A percentile compares a stretch with the other conserved stretches of the same genome.
These are phyloP conservation scores for Oasisia sp. DNA, from an alignment of 2,888 invertebrate genomes.

Conservation along the genomic window DNA sequence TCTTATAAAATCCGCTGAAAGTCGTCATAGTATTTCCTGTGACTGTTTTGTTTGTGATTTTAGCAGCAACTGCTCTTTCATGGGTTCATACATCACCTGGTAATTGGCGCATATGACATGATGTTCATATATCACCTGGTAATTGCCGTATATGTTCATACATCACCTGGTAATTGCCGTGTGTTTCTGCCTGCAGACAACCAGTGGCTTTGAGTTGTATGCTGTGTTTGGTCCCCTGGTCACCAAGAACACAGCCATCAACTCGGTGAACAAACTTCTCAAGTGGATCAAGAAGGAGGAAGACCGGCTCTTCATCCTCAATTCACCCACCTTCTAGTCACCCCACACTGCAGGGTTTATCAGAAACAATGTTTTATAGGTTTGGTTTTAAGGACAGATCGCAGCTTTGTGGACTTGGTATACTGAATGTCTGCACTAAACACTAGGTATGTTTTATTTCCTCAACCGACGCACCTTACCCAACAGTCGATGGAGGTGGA, in stretches of 20 bases:
- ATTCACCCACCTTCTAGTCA: conserved; percentile 70
- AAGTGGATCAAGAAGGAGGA: conserved; percentile 95
- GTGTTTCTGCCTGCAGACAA: conserved; percentile 72
- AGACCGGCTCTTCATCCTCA: conserved; percentile 87
- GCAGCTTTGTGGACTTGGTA: neutral
- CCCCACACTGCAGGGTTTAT: neutral
- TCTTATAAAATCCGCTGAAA: neutral
- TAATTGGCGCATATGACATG: neutral
- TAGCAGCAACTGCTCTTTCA: neutral
- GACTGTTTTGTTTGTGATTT: neutral
- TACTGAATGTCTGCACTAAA: neutral
- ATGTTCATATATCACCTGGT: too few species aligned
- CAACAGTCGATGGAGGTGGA: too few species aligned
- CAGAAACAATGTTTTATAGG: neutral
- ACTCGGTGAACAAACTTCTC: conserved; percentile 86
- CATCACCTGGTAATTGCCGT: neutral
- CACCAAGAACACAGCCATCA: conserved; percentile 85
- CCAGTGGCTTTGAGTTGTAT: conserved; percentile 91
- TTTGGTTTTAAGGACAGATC: neutral
- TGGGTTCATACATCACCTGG: neutral
- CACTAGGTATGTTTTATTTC: neutral
- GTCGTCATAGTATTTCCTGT: neutral
- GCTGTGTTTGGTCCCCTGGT: conserved; percentile 91
- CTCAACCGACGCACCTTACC: neutral
- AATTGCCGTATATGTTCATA: neutral